These are phyloP conservation scores for Cichladusa arquata DNA, from an alignment of 2,113 vertebrate species.

Conservation along the genomic window DNA sequence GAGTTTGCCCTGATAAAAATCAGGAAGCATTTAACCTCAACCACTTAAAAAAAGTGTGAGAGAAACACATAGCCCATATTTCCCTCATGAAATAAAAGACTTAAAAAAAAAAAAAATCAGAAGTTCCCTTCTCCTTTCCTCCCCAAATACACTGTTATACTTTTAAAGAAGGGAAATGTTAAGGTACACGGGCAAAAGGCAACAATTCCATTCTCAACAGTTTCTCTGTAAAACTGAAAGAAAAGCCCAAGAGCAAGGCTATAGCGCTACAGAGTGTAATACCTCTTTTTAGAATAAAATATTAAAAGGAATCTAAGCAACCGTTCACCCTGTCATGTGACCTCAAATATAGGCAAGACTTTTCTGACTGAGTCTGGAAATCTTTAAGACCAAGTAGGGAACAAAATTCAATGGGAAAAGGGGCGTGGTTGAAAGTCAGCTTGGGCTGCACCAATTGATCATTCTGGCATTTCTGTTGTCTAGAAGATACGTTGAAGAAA, in stretches of 20 bases:
- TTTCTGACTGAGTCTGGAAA: not conserved
- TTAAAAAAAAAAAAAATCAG: not conserved
- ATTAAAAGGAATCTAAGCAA: not conserved
- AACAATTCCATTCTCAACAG: not conserved
- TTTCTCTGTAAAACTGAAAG: not conserved
- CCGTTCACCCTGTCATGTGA: not conserved
- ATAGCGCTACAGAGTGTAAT: not conserved
- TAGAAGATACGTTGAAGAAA: not conserved
- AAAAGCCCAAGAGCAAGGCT: not conserved
- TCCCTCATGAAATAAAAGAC: not conserved
- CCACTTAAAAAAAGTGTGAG: not conserved
- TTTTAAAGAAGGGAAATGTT: not conserved
- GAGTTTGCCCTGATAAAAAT: not conserved
- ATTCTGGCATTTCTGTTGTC: not conserved
- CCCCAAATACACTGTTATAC: not conserved
- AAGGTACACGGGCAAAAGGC: not conserved
- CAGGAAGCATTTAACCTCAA: not conserved
- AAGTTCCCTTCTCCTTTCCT: not conserved
- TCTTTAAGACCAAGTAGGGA: not conserved
- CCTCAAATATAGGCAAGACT: not conserved
- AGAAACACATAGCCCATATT: not conserved
- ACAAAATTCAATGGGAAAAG: not conserved
- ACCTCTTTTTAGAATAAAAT: not conserved
- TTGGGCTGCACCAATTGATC: not conserved
- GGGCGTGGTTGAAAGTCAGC: not conserved